Base-by-base conservation (phyloP, 2,113 vertebrate genomes). In the Hystrix cristata region DNA sequence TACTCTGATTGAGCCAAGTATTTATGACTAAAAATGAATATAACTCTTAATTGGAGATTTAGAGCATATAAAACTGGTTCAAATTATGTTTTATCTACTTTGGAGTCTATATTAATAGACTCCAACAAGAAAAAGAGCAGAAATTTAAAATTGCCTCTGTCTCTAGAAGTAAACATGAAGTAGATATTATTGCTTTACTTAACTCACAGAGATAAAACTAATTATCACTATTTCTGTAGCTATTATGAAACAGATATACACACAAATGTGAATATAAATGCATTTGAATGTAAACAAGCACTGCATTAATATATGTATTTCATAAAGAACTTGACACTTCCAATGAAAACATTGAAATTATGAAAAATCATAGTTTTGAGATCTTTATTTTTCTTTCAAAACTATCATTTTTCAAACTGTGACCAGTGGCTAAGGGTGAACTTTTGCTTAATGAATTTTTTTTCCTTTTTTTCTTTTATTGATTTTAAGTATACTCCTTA, bases 131-230 rank as follows among this genome's bases (percentile, higher is more conserved):
- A 91, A 92, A 95, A 89, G 79, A 95, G 19, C n/a, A 87, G 31
- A 91, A 97, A 82, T 87, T 53, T 51, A 82, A 94, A 95, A 85
- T 90, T 79, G 51, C 79, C 53, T 96, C 74, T 84, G 80, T 96
- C 71, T 93, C 69, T 60, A 85, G 74, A 97, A 74, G 34, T 93
- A 53, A 93, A 57, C 48, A 59, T 53, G 69, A 89, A 80, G 78
- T 62, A 89, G 67, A 48, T 84, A 60, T 27, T 31, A 79, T 31
- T 76, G 59, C 31, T 84, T 29, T 53, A 15, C 25, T 92, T 93
- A 84, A 90, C 55, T 78, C 46, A 31, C 29, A 93, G 86, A 91
- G 69, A 72, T 82, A 80, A 95, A 93, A 64, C 65, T 96, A 90
- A 84, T 95, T 86, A 87, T 62, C 51, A 62, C 55, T 86, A n/a